A percentile compares a stretch with the other conserved stretches of the same genome.
These are phyloP conservation scores for Pempheris klunzingeri DNA, from an alignment of 2,797 vertebrate genomes.

Conservation along the genomic window DNA sequence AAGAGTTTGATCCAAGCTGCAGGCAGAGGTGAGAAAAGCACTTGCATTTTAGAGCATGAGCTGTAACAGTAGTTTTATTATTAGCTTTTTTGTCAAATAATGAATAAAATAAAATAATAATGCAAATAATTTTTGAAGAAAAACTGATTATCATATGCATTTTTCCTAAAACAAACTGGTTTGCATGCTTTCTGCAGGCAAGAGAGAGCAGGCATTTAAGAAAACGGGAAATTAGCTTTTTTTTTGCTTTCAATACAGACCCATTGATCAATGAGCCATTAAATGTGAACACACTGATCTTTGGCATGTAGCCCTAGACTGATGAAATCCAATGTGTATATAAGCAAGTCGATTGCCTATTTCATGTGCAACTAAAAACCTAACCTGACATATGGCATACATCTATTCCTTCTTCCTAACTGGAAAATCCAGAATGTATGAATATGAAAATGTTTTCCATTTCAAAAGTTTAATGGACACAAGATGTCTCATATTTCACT, in stretches of 20 bases:
- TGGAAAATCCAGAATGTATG: no score
- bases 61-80: neutral
- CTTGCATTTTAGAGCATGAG: constrained; percentile 14
- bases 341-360: neutral
- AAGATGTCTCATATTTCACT: no score
- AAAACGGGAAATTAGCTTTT: neutral
- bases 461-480: no score
- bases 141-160: neutral
- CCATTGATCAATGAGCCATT: constrained; percentile 13
- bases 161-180: neutral
- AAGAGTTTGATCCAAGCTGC: constrained; percentile 33
- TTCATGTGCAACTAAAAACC: no score
- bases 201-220: neutral
- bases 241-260: constrained; percentile 10
- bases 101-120: no score
- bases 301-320: constrained; percentile 9
- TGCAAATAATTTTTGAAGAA: no score
- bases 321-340: neutral
- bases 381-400: no score
- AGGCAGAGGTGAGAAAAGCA: constrained; percentile 23
- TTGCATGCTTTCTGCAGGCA: neutral
- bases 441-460: no score
- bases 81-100: neutral
- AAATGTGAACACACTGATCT: constrained; percentile 14
- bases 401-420: no score